A percentile compares a stretch with the other conserved stretches of the same genome.
phyloP scores from a whole-genome alignment of 2,888 invertebrate genomes.

The Cryptops parisi region DNA sequence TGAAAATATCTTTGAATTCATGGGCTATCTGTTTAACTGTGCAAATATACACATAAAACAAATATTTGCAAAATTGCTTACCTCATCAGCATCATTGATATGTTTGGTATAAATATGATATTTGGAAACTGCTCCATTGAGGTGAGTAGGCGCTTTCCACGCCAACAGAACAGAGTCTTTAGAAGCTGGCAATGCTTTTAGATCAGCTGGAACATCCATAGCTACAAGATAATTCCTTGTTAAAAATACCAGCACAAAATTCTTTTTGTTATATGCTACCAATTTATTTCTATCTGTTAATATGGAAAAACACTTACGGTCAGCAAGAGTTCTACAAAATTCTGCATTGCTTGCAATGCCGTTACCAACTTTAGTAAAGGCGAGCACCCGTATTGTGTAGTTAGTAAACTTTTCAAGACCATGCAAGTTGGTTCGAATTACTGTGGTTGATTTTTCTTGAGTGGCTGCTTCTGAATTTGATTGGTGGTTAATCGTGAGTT shows the following conservation, averaged over 20 bases:
- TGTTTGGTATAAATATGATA: slow-evolving; percentile 70
- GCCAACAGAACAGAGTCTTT: slow-evolving; percentile 79
- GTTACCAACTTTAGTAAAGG: slow-evolving; percentile 88
- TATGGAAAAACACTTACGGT: slow-evolving; percentile 49
- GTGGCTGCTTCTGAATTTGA: slow-evolving; percentile 9
- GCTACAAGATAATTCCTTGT: slow-evolving; percentile 39
- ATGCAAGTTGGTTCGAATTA: slow-evolving; percentile 48
- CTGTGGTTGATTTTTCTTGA: slow-evolving; percentile 9
- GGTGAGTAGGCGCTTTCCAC: slow-evolving; percentile 84
- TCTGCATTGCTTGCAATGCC: slow-evolving; percentile 77
- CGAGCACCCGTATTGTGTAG: slow-evolving; percentile 91
- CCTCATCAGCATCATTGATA: slow-evolving; percentile 26
- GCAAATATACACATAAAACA: too few species aligned
- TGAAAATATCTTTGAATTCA: too few species aligned
- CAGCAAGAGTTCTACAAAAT: slow-evolving; percentile 89
- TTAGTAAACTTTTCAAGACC: slow-evolving; percentile 89
- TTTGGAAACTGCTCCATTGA: slow-evolving; percentile 82
- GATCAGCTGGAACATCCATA: slow-evolving; percentile 81
- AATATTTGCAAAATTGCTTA: too few species aligned
- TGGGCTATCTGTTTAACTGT: too few species aligned
- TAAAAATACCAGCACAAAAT: slow-evolving; percentile 1
- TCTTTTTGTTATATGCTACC: background rate
- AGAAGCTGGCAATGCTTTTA: slow-evolving; percentile 86
- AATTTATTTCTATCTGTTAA: too few species aligned
- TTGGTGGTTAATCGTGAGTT: slow-evolving; percentile 2